phyloP scores from a whole-genome alignment of 2,797 vertebrate species.

The Lycodopsis pacificus region DNA sequence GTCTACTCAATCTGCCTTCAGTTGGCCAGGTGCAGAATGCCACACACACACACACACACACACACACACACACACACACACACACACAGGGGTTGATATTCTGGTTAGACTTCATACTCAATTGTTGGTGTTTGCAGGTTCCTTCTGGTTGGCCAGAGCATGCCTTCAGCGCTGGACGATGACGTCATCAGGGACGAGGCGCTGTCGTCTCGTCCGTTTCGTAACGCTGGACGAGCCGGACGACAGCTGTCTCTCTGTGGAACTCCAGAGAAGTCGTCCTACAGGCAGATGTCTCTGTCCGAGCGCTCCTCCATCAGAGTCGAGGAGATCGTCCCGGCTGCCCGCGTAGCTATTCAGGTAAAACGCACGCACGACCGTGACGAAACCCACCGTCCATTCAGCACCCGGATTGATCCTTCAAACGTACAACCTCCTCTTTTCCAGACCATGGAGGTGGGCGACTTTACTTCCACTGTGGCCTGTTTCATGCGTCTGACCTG shows the following conservation, averaged over 20 bases:
- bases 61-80: neutral
- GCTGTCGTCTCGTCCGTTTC: slow-evolving; percentile 95
- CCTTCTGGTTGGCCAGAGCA: slow-evolving; percentile 95
- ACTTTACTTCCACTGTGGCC: slow-evolving; percentile 97
- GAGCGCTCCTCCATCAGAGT: slow-evolving; percentile 98
- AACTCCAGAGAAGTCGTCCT: slow-evolving; percentile 96
- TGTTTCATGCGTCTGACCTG: slow-evolving; percentile 99
- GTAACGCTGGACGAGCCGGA: slow-evolving; percentile 89
- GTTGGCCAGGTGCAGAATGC: slow-evolving; percentile 89
- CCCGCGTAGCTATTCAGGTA: slow-evolving; percentile 97
- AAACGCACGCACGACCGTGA: neutral
- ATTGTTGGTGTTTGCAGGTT: slow-evolving; percentile 83
- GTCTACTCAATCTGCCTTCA: slow-evolving; percentile 99
- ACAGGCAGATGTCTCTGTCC: slow-evolving; percentile 95
- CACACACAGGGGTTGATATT: neutral
- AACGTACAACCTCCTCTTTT: slow-evolving; percentile 7
- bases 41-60: neutral
- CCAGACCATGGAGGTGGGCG: slow-evolving; percentile 97
- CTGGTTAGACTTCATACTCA: slow-evolving; percentile 16
- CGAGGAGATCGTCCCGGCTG: slow-evolving; percentile 98
- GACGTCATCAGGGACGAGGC: slow-evolving; percentile 93
- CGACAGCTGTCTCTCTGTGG: slow-evolving; percentile 96
- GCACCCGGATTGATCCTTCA: neutral
- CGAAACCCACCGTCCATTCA: neutral
- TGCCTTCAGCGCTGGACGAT: slow-evolving; percentile 93